Conservation (phyloP, 2,113 vertebrate species). For the Apteryx owenii region DNA sequence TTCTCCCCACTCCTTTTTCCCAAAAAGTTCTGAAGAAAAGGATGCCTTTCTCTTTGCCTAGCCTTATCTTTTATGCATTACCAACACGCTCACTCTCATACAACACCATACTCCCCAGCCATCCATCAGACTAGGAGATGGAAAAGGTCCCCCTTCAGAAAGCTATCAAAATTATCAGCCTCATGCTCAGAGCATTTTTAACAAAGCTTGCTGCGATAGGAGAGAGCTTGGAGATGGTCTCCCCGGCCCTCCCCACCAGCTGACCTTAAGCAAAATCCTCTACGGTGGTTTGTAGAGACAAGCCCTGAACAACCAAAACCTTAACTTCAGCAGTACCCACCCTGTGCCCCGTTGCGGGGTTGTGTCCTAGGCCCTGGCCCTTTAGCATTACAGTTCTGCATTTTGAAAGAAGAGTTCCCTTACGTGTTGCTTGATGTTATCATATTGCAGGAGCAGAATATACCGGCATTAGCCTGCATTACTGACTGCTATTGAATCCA, state of each 20-base stretch:
- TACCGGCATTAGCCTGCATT: background rate
- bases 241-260: background rate
- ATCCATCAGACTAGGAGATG: background rate
- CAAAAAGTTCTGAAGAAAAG: background rate
- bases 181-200: background rate
- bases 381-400: background rate
- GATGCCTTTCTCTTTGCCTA: background rate
- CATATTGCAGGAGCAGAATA: background rate
- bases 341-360: background rate
- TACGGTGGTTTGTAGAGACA: background rate
- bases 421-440: background rate
- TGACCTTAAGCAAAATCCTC: background rate
- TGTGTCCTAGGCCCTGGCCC: background rate
- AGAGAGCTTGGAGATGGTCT: background rate
- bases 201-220: accelerated
- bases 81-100: background rate
- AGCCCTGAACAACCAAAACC: background rate
- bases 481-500: background rate
- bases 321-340: background rate
- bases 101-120: background rate
- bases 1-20: background rate
- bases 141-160: background rate
- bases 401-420: background rate
- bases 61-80: background rate
- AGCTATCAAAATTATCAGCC: background rate